A percentile compares a stretch with the other conserved stretches of the same genome.
These are phyloP conservation scores for Cheilosia impressa DNA, from an alignment of 2,888 invertebrate species.

Conservation along the genomic window DNA sequence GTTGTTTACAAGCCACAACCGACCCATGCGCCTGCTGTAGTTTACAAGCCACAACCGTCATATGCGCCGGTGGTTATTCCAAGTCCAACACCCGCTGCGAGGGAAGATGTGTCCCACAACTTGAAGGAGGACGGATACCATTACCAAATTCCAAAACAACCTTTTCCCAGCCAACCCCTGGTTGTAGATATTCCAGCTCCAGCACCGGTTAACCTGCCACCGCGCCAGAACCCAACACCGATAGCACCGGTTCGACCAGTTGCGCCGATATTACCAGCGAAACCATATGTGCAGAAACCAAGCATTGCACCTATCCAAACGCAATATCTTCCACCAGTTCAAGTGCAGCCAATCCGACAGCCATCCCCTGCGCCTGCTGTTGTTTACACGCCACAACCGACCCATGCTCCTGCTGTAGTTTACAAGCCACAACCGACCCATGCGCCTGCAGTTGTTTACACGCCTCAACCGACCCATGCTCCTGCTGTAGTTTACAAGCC, in stretches of 20 bases:
- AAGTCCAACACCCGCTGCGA: conserved; percentile 4
- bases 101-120: conserved; percentile 57
- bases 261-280: neutral
- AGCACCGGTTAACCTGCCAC: no score
- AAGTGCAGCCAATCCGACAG: neutral
- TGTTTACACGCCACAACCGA: conserved; percentile 9
- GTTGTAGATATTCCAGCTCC: conserved; percentile 52
- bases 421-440: conserved; percentile 18
- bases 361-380: neutral
- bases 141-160: conserved; percentile 43
- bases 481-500: neutral
- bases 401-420: neutral
- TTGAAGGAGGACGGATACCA: conserved; percentile 61
- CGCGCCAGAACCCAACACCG: neutral
- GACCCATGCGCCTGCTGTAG: neutral
- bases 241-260: conserved; percentile 4
- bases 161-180: conserved; percentile 30
- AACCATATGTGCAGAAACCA: conserved; percentile 16
- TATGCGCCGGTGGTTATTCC: conserved; percentile 9
- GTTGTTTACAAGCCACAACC: conserved; percentile 10
- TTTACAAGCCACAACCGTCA: neutral
- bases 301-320: conserved; percentile 3
- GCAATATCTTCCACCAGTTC: conserved; percentile 34
- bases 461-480: neutral
- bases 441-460: neutral